A percentile compares a stretch with the other conserved stretches of the same genome.
These are phyloP conservation scores for Dromius quadrimaculatus DNA, from an alignment of 2,888 invertebrate species.

Conservation along the genomic window DNA sequence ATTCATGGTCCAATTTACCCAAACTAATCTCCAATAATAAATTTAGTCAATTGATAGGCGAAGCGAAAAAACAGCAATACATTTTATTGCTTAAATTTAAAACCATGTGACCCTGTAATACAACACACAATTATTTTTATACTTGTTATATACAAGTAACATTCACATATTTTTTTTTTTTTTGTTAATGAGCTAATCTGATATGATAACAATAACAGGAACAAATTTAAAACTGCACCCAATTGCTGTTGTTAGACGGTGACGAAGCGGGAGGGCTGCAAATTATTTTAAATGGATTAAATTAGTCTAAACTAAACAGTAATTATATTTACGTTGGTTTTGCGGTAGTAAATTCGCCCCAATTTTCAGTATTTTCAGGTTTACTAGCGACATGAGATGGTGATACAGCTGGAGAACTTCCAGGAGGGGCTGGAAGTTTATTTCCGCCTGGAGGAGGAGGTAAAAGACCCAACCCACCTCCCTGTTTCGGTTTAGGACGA, in stretches of 20 bases:
- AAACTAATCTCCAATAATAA: no score
- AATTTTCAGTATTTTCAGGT: slow-evolving; percentile 70
- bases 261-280: slow-evolving; percentile 59
- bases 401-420: slow-evolving; percentile 82
- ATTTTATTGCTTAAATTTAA: no score
- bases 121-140: background rate
- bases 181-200: background rate
- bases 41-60: no score
- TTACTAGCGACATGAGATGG: slow-evolving; percentile 70
- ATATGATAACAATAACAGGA: slow-evolving; percentile 24
- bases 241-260: slow-evolving; percentile 63
- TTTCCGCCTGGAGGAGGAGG: slow-evolving; percentile 88
- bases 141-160: slow-evolving; percentile 25
- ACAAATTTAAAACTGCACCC: slow-evolving; percentile 65
- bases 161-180: background rate
- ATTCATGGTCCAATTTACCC: no score
- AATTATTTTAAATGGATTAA: slow-evolving; percentile 35
- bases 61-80: no score
- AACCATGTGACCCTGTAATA: slow-evolving; percentile 19
- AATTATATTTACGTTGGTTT: slow-evolving; percentile 58
- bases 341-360: slow-evolving; percentile 86
- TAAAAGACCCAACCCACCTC: slow-evolving; percentile 71
- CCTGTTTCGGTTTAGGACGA: slow-evolving; percentile 75
- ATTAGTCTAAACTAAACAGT: background rate
- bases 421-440: slow-evolving; percentile 82